Conservation (phyloP, 1,140 invertebrate species). For the Psilanteris sp. region DNA sequence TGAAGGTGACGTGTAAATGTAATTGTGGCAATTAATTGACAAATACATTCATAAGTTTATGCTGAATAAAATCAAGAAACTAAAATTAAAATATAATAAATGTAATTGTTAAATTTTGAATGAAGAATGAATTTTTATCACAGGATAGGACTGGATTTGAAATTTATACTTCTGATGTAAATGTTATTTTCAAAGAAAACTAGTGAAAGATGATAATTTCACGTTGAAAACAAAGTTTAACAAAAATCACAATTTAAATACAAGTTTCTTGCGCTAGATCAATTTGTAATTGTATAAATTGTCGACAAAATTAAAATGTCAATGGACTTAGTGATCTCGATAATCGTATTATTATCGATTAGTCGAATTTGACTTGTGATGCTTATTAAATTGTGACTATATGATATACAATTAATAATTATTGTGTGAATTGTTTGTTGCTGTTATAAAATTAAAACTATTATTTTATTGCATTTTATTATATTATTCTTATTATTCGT, state of each 20-base stretch:
- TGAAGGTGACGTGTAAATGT: no score
- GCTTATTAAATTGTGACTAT: slow-evolving; percentile 32
- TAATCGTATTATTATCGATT: slow-evolving; percentile 47
- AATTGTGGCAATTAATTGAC: no score
- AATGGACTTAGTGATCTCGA: slow-evolving; percentile 48
- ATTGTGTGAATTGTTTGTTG: slow-evolving; percentile 50
- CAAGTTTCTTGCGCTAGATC: slow-evolving; percentile 26
- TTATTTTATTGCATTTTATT: slow-evolving; percentile 44
- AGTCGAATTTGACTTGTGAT: slow-evolving; percentile 52
- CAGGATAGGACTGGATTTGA: no score
- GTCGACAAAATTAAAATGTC: slow-evolving; percentile 30
- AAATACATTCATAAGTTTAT: no score
- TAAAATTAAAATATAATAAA: slow-evolving; percentile 2
- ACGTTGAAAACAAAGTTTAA: no score
- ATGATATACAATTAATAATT: slow-evolving; percentile 33
- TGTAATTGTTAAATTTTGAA: slow-evolving; percentile 32
- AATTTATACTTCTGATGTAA: slow-evolving; percentile 8
- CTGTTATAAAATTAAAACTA: slow-evolving; percentile 38
- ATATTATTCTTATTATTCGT: slow-evolving; percentile 20
- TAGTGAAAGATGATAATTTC: no score
- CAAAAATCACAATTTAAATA: no score
- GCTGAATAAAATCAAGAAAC: not conserved
- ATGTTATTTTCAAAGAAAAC: slow-evolving; percentile 20
- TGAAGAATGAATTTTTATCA: no score
- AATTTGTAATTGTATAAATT: slow-evolving; percentile 48